Evolutionary conservation across 2,888 invertebrate species (phyloP), one percentile per base, ranked within the genome.

Genomic region (Sarcophaga caerulescens): DNA sequence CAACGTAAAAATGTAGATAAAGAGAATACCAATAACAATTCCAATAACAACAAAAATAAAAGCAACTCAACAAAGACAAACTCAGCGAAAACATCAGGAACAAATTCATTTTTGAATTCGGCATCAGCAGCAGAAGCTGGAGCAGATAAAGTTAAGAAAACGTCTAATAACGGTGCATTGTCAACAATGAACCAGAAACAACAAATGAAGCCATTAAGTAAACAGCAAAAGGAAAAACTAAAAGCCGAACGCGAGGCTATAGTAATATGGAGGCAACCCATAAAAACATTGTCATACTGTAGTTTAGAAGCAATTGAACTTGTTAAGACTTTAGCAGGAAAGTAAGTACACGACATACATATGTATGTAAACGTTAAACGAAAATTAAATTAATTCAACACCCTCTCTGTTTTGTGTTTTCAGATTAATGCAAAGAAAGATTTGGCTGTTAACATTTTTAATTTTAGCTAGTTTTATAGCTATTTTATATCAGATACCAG

Each of bases 181-280:
- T 62, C 65, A 66, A 66, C 71, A 79, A 82, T 78, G 87, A 89
- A 85, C 88, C 71, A 63, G 83, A 89, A 85, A 83, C 84, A 85
- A 84, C 84, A 78, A 83, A 70, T 74, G n/a, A 86, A 81, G 44
- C 52, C 81, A 63, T 87, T 89, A 73, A 84, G 85, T 81, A 91
- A 88, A 88, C 89, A 89, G 85, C 90, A 91, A 90, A 89, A 92
- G 87, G 94, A 94, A 87, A 93, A 92, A 85, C 94, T 94, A 87
- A 93, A 93, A 90, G 91, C 95, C 92, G 96, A 96, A 93, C 93
- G 95, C 90, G 93, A 95, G 93, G 90, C 93, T 87, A 91, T 97
- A 88, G 97, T 98, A 87, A 93, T 98, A 88, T 97, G 97, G 97
- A 95, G 96, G 91, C 95, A 95, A 90, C 98, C 98, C 11, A 89